These are phyloP conservation scores for Ectropis grisescens DNA, from an alignment of 1,140 invertebrate genomes.

Conservation along the genomic window DNA sequence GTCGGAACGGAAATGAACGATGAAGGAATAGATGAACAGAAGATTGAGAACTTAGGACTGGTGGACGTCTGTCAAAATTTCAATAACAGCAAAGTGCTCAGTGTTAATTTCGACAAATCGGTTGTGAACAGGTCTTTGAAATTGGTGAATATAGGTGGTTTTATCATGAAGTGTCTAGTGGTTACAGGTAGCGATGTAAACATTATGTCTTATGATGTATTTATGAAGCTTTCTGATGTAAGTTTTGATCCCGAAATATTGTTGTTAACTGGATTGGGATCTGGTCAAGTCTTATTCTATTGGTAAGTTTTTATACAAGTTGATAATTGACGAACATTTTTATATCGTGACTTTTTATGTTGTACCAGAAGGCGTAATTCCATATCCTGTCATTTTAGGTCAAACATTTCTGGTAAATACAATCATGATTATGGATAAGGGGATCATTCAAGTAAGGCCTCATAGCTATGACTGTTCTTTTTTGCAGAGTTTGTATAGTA, in stretches of 20 bases:
- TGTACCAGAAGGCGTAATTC: conserved; percentile 2
- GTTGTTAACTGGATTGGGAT: neutral
- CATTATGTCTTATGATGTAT: neutral
- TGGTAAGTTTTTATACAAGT: neutral
- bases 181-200: neutral
- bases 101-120: no score
- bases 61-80: no score
- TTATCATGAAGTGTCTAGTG: neutral
- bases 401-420: conserved; percentile 5
- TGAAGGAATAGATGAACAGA: no score
- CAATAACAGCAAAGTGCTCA: no score
- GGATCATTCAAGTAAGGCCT: neutral
- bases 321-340: neutral
- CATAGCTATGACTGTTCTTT: neutral
- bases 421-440: conserved; percentile 2
- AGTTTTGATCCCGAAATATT: neutral
- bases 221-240: neutral
- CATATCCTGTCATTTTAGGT: conserved; percentile 7
- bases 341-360: conserved; percentile 3
- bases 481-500: neutral
- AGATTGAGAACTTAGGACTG: no score
- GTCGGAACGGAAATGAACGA: no score
- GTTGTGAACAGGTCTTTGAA: no score
- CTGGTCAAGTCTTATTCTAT: neutral
- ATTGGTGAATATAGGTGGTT: no score